Base-by-base conservation (phyloP, 2,888 invertebrate genomes). In the Eupithecia abbreviata region DNA sequence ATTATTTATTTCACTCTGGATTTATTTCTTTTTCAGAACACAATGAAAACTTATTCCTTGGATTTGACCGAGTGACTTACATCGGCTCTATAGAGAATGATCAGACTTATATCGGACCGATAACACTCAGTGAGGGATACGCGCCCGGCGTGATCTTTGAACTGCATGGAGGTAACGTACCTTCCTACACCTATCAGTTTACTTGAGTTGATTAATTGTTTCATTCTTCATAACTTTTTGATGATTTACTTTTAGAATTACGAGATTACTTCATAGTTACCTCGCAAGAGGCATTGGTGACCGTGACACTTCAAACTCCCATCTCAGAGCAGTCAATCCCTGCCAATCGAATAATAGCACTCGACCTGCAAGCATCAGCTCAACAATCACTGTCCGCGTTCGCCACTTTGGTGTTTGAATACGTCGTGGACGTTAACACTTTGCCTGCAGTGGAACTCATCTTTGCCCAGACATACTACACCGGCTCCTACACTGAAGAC, bases 61-160 rank as follows among this genome's bases (percentile, higher is more conserved):
- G 82, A 10, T 88, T 88, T 58, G 85, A 88, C 62, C 79, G 79
- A 71, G 72, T 81, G 12, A 82, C 79, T 47, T 88, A 87, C 71
- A 41, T 82, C 5, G 89, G 88, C 10, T 75, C 83, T 4, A 82
- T 87, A 7, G 79, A 82, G 47, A 79, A 81, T 42, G 74, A 79
- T 47, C 62, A 71, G 2, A 69, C 83, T 10, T 74, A 66, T 15
- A 75, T 86, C 55, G 78, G 78, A n/a, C 75, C 81, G 5, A 86
- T 88, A 45, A 81, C 79, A 42, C 82, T 88, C 4, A 82, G 65
- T n/a, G 83, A 85, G 73, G 88, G 87, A 73, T 85, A 82, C 75
- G 80, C 80, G 18, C n/a, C 78, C 12, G 77, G 81, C 42, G 87
- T 88, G 3, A n/a, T 72, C 13, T 86, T 87, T 70, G 67, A 74